Conservation (phyloP, 2,113 vertebrate species). For the Myrmophylax atrothorax region DNA sequence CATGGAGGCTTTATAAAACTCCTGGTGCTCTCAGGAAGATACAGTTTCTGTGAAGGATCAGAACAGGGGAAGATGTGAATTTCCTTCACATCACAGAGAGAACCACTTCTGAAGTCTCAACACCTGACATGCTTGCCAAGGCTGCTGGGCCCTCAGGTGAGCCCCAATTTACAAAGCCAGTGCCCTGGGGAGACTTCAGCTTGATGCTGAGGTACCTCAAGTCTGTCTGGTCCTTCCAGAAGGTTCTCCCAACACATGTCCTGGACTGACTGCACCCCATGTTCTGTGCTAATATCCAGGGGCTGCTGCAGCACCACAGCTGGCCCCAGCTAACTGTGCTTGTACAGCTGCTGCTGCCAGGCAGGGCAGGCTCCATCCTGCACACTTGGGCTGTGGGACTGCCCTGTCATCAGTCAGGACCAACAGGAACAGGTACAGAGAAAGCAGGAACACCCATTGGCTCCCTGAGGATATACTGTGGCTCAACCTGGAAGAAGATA, state of each 20-base stretch:
- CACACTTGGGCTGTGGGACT: neutral
- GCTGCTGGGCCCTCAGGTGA: rapidly evolving
- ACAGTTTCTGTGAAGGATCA: neutral
- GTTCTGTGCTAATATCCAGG: rapidly evolving
- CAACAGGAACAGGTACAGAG: neutral
- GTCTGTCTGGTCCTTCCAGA: neutral
- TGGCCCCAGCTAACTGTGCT: neutral
- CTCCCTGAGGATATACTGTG: no score
- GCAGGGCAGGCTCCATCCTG: rapidly evolving
- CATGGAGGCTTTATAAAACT: neutral
- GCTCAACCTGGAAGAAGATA: rapidly evolving
- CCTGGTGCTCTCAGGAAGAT: neutral
- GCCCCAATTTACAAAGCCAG: neutral
- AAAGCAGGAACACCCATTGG: rapidly evolving
- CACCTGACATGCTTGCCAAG: neutral
- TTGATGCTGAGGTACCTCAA: rapidly evolving
- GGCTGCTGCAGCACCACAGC: neutral
- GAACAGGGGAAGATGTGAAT: rapidly evolving
- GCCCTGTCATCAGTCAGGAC: rapidly evolving
- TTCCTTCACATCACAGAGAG: rapidly evolving
- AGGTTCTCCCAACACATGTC: neutral
- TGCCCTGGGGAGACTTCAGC: rapidly evolving
- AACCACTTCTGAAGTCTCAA: neutral
- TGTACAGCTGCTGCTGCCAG: neutral
- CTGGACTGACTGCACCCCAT: no score